Percentiles rank a stretch among this genome's conserved stretches.
Evolutionary conservation across 2,113 vertebrate genomes (phyloP).

Genomic region (Pteropus alecto): DNA sequence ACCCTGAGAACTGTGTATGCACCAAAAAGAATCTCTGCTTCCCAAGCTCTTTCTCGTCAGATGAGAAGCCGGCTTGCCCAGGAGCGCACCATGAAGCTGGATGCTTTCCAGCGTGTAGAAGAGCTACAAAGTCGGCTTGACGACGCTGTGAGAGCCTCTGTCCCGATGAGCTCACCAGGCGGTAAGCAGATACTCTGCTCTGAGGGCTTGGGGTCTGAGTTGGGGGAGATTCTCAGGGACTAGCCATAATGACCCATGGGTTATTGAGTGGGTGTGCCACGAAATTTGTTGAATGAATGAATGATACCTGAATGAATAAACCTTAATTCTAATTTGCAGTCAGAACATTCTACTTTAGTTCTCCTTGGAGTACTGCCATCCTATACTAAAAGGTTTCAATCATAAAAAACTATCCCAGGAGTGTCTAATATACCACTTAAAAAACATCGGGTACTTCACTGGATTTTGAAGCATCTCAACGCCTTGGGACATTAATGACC

Average conservation of each 20-base stretch:
- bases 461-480: neutral
- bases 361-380: neutral
- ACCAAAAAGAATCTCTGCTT: neutral
- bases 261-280: neutral
- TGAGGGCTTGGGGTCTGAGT: neutral
- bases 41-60: slow-evolving; percentile 62
- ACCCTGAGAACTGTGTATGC: neutral
- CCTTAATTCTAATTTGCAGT: neutral
- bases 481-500: neutral
- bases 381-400: neutral
- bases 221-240: neutral
- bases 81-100: slow-evolving; percentile 82
- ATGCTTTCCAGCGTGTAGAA: slow-evolving; percentile 82
- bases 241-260: no score
- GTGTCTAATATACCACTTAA: neutral
- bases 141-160: slow-evolving; percentile 52
- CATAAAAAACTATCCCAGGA: neutral
- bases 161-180: slow-evolving; percentile 55
- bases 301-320: neutral
- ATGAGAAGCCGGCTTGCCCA: slow-evolving; percentile 80
- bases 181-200: slow-evolving; percentile 63
- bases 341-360: neutral
- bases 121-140: slow-evolving; percentile 81
- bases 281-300: neutral
- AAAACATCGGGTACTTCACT: neutral